Evolutionary conservation across 1,140 invertebrate species (phyloP), one percentile per base, ranked within the genome.

Genomic region (Drosophila athabasca): DNA sequence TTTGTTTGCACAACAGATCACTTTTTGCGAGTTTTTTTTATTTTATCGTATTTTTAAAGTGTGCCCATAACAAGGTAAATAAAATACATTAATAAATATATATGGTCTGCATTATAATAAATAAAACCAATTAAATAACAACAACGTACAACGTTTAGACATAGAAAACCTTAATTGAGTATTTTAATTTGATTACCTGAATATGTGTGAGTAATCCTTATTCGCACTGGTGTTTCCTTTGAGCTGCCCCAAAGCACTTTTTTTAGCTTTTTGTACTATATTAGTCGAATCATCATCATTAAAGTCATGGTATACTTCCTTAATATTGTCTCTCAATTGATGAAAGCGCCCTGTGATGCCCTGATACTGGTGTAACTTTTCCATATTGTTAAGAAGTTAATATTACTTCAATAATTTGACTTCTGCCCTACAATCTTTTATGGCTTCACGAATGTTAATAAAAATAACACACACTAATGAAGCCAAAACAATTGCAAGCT

Each of bases 321-420:
- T 93, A 17, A 94, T 91, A 45, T 92, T 93, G 31, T 96, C 95
- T 29, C 95, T 93, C 52, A 93, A 92, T 24, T 92, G 92, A 81
- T 97, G 96, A n/a, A 95, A 87, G 29, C 95, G 93, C n/a, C 96
- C 96, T 0, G 94, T 85, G 26, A 95, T 90, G 6, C 96, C 96
- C 79, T 96, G 94, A 85, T 97, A 97, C 67, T 96, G 95, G 78
- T 96, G 94, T 55, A 97, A 92, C 91, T 97, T 97, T 62, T 96
- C 95, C 76, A 94, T 94, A 93, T 43, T 65, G 4, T 2, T 19
- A 3, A 2, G 13, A 57, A 2, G 22, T 45, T 22, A 41, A 24
- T 13, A 9, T 53, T 39, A 39, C 3, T 44, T 46, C 6, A 48
- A 43, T 45, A 29, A 15, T 24, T 68, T 3, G 26, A 29, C 7